Percentiles rank a stretch among this genome's conserved stretches.
Evolutionary conservation across 2,888 invertebrate species (phyloP).

Genomic region (Tillus elongatus): DNA sequence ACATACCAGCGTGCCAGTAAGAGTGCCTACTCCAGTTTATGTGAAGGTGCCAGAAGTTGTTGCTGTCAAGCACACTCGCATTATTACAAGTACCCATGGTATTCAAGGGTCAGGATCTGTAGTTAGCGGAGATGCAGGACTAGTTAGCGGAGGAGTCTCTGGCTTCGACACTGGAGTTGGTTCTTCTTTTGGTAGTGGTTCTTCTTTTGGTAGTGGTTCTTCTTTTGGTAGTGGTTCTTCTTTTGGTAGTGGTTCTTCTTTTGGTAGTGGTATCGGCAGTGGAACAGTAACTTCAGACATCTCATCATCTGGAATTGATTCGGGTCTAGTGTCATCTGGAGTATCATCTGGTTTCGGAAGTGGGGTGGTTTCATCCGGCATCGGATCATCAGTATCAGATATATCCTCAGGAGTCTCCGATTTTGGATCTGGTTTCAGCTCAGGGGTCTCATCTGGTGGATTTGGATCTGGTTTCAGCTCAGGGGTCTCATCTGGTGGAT

Average conservation of each 20-base stretch:
- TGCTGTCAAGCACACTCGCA: slow-evolving; percentile 7
- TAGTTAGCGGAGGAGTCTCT: slow-evolving; percentile 8
- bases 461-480: neutral
- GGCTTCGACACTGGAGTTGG: slow-evolving; percentile 5
- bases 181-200: neutral
- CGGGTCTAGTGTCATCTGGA: neutral
- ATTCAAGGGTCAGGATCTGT: slow-evolving; percentile 4
- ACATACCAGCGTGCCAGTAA: slow-evolving; percentile 24
- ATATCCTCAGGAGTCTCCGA: slow-evolving; percentile 3
- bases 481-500: slow-evolving; percentile 1
- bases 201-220: neutral
- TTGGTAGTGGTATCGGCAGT: slow-evolving; percentile 6
- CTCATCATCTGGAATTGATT: neutral
- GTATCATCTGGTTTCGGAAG: neutral
- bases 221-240: slow-evolving; percentile 1
- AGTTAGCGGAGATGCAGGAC: neutral
- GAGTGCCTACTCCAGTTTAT: slow-evolving; percentile 25
- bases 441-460: slow-evolving; percentile 1
- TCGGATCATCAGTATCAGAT: slow-evolving; percentile 11
- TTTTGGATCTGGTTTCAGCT: slow-evolving; percentile 9
- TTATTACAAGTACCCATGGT: neutral
- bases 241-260: neutral
- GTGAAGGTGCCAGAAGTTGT: slow-evolving; percentile 25
- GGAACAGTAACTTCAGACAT: slow-evolving; percentile 3
- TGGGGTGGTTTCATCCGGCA: slow-evolving; percentile 1